phyloP scores from a whole-genome alignment of 2,113 vertebrate species.

The Muntiacus muntjak region DNA sequence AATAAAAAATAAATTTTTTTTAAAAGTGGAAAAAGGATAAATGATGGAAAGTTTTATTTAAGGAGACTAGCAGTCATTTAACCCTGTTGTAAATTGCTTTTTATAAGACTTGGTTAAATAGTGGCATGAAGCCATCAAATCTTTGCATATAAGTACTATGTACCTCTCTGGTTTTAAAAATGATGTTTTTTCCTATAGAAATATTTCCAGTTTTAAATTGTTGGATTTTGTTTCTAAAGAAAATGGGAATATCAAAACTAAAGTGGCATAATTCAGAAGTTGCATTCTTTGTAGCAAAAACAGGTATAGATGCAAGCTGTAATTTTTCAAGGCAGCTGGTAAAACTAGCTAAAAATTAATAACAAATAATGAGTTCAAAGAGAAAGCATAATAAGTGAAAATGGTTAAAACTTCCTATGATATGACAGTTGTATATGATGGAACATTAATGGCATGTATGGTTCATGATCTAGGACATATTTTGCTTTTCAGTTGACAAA shows the following conservation, averaged over 20 bases:
- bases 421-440: not conserved
- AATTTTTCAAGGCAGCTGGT: not conserved
- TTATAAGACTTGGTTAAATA: constrained; percentile 28
- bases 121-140: not conserved
- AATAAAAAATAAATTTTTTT: not conserved
- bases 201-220: constrained; percentile 16
- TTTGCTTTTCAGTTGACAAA: not conserved
- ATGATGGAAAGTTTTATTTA: not conserved
- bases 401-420: not conserved
- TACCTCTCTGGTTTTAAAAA: not conserved
- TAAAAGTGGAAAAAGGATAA: not conserved
- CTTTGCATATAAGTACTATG: not conserved
- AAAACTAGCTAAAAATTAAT: constrained; percentile 9
- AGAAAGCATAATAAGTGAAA: not conserved
- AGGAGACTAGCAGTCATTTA: constrained; percentile 12
- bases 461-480: not conserved
- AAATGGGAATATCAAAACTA: not conserved
- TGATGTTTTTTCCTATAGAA: not conserved
- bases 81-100: not conserved
- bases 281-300: not conserved
- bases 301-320: not conserved
- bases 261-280: not conserved
- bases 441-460: not conserved
- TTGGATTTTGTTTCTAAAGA: not conserved
- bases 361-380: not conserved